Evolutionary conservation across 2,888 invertebrate species (phyloP), one percentile per base, ranked within the genome.

Genomic region (Noctua pronuba): DNA sequence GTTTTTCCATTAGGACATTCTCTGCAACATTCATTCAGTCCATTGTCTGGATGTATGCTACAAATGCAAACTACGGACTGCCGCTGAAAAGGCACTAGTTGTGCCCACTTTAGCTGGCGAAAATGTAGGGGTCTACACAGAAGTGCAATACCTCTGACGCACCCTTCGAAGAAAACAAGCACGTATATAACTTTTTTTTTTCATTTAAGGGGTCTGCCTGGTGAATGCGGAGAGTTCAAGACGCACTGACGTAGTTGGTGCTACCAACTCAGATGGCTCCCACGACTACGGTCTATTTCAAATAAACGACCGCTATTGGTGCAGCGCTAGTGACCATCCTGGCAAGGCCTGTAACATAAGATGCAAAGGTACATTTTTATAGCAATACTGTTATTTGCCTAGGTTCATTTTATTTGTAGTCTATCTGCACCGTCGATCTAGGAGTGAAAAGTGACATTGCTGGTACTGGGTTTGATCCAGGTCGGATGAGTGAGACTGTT

Each of bases 201-300:
- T 52, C 44, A 71, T 84, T 88, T 21, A 76, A 96, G 96, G 97
- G 97, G 90, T 97, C 24, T 97, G 97, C 76, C 90, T 97, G 21
- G 94, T 97, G 49, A 95, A 97, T 85, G 93, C 93, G 1, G 97
- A 97, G 88, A 97, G 97, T 82, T 91, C 93, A 0, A 91, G 95
- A n/a, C 94, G 95, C 55, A 97, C 97, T 0, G 89, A 95, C 65
- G 94, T 93, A 5, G 91, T 95, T 55, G 97, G 97, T 0, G 93
- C 90, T 4, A 88, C 93, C 0, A 97, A 97, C 88, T 86, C 84
- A 4, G 96, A 97, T 87, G 97, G 97, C 0, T 95, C 94, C 31
- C 92, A 90, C 72, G 95, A 96, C 89, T 95, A 94, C 82, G 96
- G 96, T 10, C 88, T 96, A 21, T 96, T 96, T 88, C 96, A 95